phyloP scores from a whole-genome alignment of 2,888 invertebrate species.

The Orchesellides sinensis region DNA sequence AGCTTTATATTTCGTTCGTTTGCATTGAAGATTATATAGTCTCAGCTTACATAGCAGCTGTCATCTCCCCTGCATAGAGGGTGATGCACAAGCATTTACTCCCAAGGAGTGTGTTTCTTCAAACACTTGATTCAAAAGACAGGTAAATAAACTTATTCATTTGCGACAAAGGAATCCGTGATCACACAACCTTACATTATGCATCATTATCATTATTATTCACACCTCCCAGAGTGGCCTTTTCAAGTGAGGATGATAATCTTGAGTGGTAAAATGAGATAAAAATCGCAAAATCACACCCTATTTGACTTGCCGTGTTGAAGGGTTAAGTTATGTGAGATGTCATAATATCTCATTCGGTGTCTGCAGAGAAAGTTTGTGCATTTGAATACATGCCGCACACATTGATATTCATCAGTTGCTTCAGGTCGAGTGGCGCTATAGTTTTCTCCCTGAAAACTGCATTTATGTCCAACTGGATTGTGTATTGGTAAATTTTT shows the following conservation, averaged over 20 bases:
- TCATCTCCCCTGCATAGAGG: conserved; percentile 23
- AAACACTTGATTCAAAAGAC: neutral
- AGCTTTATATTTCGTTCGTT: no score
- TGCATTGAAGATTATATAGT: neutral
- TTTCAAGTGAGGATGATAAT: conserved; percentile 1
- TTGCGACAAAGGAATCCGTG: conserved; percentile 51
- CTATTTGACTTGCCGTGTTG: conserved; percentile 31
- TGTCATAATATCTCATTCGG: conserved; percentile 54
- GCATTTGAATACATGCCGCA: neutral
- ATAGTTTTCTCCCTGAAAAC: no score
- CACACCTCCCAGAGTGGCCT: conserved; percentile 52
- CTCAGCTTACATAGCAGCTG: no score
- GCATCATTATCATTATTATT: conserved; percentile 50
- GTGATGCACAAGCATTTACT: neutral
- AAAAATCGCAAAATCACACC: conserved; percentile 66
- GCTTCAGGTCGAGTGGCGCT: no score
- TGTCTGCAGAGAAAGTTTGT: conserved; percentile 16
- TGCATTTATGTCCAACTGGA: no score
- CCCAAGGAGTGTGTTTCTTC: conserved; percentile 20
- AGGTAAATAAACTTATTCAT: conserved; percentile 38
- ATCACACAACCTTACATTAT: conserved; percentile 17
- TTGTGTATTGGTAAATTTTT: no score
- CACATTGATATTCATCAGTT: neutral
- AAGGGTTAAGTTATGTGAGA: conserved; percentile 59
- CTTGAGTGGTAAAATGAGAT: conserved; percentile 55